These are phyloP conservation scores for Chymomyza procnemis DNA, from an alignment of 2,888 invertebrate species.

Conservation along the genomic window DNA sequence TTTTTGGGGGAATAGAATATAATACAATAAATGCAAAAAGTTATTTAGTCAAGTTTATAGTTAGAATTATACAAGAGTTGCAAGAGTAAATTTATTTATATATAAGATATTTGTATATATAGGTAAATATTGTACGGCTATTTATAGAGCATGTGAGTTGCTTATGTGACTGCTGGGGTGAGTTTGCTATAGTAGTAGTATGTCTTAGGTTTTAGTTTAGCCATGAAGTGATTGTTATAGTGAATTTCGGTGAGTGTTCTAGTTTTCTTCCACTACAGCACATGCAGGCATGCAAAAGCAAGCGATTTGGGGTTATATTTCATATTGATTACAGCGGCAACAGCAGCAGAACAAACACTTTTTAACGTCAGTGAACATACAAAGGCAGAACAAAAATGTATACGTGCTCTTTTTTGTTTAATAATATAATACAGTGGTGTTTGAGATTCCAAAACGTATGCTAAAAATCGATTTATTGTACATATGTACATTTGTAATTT, in stretches of 20 bases:
- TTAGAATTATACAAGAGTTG: neutral
- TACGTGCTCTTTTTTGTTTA: too few species aligned
- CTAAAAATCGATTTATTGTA: neutral
- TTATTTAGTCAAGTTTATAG: conserved; percentile 54
- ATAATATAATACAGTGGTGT: neutral
- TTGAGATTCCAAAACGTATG: neutral
- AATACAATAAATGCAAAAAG: conserved; percentile 71
- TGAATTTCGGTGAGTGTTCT: neutral
- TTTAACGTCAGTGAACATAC: neutral
- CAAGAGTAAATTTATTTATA: neutral
- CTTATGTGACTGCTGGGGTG: neutral
- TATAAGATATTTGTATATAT: too few species aligned
- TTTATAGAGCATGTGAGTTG: neutral
- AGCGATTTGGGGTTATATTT: neutral
- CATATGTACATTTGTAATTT: neutral
- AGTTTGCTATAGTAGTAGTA: neutral
- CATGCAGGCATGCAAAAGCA: neutral
- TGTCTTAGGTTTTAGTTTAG: neutral
- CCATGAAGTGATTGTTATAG: neutral
- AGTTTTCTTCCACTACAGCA: neutral
- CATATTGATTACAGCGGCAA: neutral
- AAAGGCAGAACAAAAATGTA: neutral
- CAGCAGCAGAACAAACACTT: neutral
- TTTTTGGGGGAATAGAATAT: conserved; percentile 64
- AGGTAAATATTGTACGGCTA: neutral